Conservation (phyloP, 2,797 vertebrate genomes). For the Falco peregrinus region DNA sequence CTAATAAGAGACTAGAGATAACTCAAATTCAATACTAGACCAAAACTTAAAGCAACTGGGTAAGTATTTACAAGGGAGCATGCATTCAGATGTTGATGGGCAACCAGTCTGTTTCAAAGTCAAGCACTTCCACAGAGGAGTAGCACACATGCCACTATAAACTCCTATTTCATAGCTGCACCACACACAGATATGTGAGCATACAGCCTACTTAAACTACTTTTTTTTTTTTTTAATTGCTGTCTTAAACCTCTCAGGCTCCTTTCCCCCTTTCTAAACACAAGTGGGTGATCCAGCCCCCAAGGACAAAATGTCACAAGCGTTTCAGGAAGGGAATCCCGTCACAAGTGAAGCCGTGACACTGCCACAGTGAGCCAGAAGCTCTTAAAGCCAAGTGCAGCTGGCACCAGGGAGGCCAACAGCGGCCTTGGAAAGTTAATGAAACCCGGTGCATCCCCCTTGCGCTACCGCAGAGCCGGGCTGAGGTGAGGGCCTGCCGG, state of each 20-base stretch:
- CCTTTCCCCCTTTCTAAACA: background rate
- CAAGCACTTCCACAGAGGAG: background rate
- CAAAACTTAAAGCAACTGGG: background rate
- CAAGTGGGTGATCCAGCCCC: background rate
- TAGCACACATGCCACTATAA: background rate
- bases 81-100: background rate
- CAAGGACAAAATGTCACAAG: rapidly evolving
- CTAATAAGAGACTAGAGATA: background rate
- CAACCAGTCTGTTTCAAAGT: background rate
- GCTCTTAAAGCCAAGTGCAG: background rate
- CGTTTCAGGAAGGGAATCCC: background rate
- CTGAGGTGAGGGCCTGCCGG: rapidly evolving
- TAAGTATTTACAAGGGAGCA: background rate
- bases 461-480: background rate
- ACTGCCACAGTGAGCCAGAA: background rate
- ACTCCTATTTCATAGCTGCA: background rate
- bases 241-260: rapidly evolving
- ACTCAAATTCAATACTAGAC: background rate
- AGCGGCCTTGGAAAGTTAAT: background rate
- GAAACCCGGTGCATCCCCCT: background rate
- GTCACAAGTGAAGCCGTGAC: background rate
- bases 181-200: background rate
- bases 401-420: background rate
- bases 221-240: background rate
- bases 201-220: background rate